Evolutionary conservation across 1,140 invertebrate species (phyloP), one percentile per base, ranked within the genome.

Genomic region (Yoshiicerus persimilis): DNA sequence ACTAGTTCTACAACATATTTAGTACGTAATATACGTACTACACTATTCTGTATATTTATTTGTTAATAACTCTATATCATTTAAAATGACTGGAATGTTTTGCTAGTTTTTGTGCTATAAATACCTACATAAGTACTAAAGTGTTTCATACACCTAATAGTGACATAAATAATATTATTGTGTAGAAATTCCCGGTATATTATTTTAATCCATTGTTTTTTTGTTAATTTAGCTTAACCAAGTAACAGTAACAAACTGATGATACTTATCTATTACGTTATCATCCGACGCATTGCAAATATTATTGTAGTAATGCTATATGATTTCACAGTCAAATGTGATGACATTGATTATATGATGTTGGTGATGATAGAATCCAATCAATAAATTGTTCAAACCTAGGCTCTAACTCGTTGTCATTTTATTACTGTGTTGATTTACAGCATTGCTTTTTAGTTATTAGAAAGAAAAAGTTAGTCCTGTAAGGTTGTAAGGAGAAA

Each of bases 311-410:
- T 80, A 80, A 34, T 36, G 75, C 32, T 80, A 38, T 70, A 70
- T 80, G 30, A 38, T 80, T 34, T 80, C 75, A 80, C 75, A 80
- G 66, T 70, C 25, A 70, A 70, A 30, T 80, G 75, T 38, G 75
- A 80, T 38, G 75, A 80, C 75, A 38, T 80, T 80, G 75, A 80
- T 80, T 34, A 80, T 80, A 80, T n/a, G 75, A 80, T 80, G 75
- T 38, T 80, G 32, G 75, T 80, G 32, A 80, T 80, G 75, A 80
- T 80, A 80, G 30, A 80, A 80, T 80, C 75, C 75, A 80, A 80
- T 80, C 75, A 80, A 80, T 80, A 80, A 80, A 80, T 80, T 80
- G 75, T 80, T 80, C 75, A 80, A 80, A 80, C 64, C 64, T 70
- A 30, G 38, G 38, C 16, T 66, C n/a, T 1, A 80, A 36, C 20